Base-by-base conservation (phyloP, 2,113 vertebrate genomes). In the Macquaria australasica region DNA sequence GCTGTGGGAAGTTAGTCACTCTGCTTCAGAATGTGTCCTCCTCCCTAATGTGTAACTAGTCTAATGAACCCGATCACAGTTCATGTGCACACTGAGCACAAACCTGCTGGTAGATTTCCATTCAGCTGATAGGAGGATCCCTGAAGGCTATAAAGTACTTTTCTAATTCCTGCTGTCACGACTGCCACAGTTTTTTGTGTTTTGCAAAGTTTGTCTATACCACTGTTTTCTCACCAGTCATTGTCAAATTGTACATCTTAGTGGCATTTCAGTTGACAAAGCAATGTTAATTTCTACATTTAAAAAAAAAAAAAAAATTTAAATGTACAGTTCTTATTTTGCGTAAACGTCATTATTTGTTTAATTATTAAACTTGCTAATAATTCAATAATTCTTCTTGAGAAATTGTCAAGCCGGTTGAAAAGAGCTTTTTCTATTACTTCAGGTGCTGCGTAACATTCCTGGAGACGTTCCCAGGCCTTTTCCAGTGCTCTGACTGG, bases 61-160 rank as follows among this genome's bases (percentile, higher is more conserved):
- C 66, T 71, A 39, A 90, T 91, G 83, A 91, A 86, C 89, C 78
- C 15, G 50, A 71, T 72, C 60, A 43, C 73, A 58, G 75, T n/a
- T 58, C 53, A 37, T 70, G 76, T 83, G 55, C 64, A 25, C 45
- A 63, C 28, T 5, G 53, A 58, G 25, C 53, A 66, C 34, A 77
- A 68, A n/a, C 60, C 60, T 67, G 71, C 77, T 88, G 77, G 89
- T 82, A 86, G 34, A 74, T 89, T 88, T 91, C 86, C 86, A 88
- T 39, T 50, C 37, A 12, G 60, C 20, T 48, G 43, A 73, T 16
- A 23, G 43, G 16, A 72, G 34, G 55, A 74, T 58, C 60, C 0
- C 59, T 69, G 23, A 25, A 9, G 43, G 37, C 34, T 16, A 18
- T 64, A n/a, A 51, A 18, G 20, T 56, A 37, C 3, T 74, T 58